These are phyloP conservation scores for Pelodiscus sinensis DNA, from an alignment of 2,113 vertebrate genomes.

Conservation along the genomic window DNA sequence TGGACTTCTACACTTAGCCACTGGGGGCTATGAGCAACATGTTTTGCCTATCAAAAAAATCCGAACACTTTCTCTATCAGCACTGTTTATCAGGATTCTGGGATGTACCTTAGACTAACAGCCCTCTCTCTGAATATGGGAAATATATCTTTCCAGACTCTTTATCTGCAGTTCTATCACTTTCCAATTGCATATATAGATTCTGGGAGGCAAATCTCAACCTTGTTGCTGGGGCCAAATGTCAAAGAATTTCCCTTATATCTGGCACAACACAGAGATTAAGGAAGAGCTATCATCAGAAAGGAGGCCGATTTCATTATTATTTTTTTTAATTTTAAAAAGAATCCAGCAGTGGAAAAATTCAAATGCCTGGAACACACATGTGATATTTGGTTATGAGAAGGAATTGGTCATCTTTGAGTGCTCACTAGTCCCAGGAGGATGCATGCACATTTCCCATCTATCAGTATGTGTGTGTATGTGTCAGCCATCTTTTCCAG, in stretches of 20 bases:
- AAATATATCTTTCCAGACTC: neutral
- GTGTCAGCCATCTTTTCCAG: neutral
- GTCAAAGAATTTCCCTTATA: neutral
- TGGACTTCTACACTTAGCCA: neutral
- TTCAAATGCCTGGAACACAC: neutral
- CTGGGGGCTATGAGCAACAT: neutral
- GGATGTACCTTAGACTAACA: neutral
- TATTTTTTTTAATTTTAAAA: neutral
- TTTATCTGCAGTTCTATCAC: neutral
- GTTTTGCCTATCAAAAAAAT: neutral
- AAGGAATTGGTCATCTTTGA: neutral
- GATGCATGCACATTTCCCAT: neutral
- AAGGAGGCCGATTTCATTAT: neutral
- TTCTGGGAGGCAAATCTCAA: neutral
- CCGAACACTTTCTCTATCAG: neutral
- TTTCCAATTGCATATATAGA: rapidly evolving
- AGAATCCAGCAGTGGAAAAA: neutral
- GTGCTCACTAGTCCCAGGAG: neutral
- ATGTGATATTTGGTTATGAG: neutral
- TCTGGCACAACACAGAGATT: neutral
- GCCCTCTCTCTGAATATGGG: neutral
- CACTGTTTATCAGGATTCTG: neutral
- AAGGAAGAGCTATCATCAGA: neutral
- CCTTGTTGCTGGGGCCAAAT: neutral
- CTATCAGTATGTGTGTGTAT: neutral